These are phyloP conservation scores for Prorops nasuta DNA, from an alignment of 1,140 invertebrate genomes.

Conservation along the genomic window DNA sequence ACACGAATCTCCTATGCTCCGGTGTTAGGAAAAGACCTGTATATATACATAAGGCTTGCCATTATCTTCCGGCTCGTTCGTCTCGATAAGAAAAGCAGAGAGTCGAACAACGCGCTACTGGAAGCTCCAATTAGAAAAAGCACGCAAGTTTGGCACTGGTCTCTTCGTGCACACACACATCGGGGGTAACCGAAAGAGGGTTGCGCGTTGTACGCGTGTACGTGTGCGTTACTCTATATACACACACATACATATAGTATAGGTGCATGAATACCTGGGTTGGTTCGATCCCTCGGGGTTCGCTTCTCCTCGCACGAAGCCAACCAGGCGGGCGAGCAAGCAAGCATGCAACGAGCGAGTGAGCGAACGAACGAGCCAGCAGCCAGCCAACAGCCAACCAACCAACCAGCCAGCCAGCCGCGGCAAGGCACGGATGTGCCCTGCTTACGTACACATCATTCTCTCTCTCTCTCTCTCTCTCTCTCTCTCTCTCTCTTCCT, in stretches of 20 bases:
- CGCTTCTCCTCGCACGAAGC: constrained; percentile 23
- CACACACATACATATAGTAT: constrained; percentile 2
- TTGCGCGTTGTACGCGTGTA: constrained; percentile 1
- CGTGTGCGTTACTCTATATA: neutral
- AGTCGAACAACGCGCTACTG: too few relatives aligned
- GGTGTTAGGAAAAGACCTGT: too few relatives aligned
- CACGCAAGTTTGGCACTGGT: too few relatives aligned
- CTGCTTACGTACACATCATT: constrained; percentile 17
- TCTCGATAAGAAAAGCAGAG: too few relatives aligned
- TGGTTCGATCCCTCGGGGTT: constrained; percentile 29
- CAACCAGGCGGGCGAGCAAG: constrained; percentile 10
- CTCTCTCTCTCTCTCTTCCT: constrained; percentile 8
- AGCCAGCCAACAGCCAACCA: too few relatives aligned
- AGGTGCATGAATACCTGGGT: constrained; percentile 29
- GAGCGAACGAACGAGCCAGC: too few relatives aligned
- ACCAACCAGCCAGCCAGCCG: constrained; percentile 16
- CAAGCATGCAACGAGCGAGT: constrained; percentile 8
- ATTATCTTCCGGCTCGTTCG: too few relatives aligned
- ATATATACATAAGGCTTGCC: too few relatives aligned
- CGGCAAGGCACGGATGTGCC: constrained; percentile 24
- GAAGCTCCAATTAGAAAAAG: too few relatives aligned
- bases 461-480: constrained; percentile 8
- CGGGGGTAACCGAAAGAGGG: neutral
- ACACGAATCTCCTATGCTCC: too few relatives aligned
- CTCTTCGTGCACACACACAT: constrained; percentile 4